Percentiles rank a stretch among this genome's conserved stretches.
phyloP scores from a whole-genome alignment of 1,140 invertebrate species.

The Lanistes nyassanus region DNA sequence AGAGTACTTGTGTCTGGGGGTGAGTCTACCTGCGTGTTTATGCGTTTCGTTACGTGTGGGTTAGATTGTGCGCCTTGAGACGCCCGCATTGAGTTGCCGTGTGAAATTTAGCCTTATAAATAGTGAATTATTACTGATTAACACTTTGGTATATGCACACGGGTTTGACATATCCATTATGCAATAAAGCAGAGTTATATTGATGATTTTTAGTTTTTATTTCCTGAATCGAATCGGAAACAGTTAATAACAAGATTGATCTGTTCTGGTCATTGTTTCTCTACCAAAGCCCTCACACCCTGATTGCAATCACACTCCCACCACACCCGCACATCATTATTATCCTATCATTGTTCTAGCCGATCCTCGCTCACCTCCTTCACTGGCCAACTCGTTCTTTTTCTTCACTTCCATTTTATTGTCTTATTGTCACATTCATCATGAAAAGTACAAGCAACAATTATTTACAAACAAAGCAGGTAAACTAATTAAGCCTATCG shows the following conservation, averaged over 20 bases:
- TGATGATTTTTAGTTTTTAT: neutral
- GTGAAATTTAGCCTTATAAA: neutral
- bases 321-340: neutral
- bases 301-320: too few relatives aligned
- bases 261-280: neutral
- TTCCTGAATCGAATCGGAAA: neutral
- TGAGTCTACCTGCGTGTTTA: neutral
- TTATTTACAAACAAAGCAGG: neutral
- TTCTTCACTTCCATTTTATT: neutral
- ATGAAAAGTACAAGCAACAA: neutral
- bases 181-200: neutral
- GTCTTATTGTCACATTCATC: too few relatives aligned
- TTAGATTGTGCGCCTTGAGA: neutral
- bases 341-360: neutral
- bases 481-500: neutral
- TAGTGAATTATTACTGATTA: neutral
- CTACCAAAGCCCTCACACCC: too few relatives aligned
- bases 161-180: neutral
- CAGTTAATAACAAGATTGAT: neutral
- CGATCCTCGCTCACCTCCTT: neutral
- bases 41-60: constrained; percentile 4
- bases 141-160: neutral
- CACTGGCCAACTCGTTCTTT: too few relatives aligned
- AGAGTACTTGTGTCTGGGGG: neutral
- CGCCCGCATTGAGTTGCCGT: too few relatives aligned